Percentiles rank a stretch among this genome's conserved stretches.
These are phyloP conservation scores for Busseola fusca DNA, from an alignment of 2,888 invertebrate species.

Conservation along the genomic window DNA sequence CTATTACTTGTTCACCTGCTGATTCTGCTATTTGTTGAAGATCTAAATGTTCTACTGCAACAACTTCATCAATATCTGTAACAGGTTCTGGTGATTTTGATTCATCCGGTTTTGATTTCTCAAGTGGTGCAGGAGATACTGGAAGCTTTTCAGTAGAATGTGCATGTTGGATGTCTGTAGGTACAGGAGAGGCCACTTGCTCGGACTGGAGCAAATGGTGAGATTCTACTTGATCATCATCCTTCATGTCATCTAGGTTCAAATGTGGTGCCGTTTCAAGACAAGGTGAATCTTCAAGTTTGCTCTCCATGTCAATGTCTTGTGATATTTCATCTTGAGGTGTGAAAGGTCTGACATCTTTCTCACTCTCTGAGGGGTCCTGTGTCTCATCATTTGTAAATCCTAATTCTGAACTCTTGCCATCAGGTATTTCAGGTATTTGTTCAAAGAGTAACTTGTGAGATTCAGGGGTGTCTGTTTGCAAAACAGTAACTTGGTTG, in stretches of 20 bases:
- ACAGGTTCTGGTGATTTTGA: conserved; percentile 56
- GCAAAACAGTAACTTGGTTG: conserved; percentile 75
- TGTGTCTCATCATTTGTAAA: conserved; percentile 80
- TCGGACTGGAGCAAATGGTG: conserved; percentile 52
- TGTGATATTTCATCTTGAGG: conserved; percentile 81
- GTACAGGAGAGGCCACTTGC: conserved; percentile 54
- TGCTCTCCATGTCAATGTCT: conserved; percentile 79
- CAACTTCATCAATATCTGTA: conserved; percentile 48
- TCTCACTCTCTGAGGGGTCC: conserved; percentile 81
- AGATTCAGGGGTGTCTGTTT: conserved; percentile 87
- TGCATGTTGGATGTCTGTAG: conserved; percentile 50
- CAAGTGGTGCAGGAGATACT: conserved; percentile 53
- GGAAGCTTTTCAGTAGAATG: conserved; percentile 58
- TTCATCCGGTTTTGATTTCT: conserved; percentile 55
- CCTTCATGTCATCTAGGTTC: conserved; percentile 46
- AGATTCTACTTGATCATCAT: conserved; percentile 49
- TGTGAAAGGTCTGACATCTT: conserved; percentile 72
- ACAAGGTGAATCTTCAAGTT: conserved; percentile 74
- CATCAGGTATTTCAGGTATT: conserved; percentile 87
- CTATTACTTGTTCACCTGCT: conserved; percentile 12
- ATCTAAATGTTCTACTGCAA: conserved; percentile 38
- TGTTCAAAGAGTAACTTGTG: conserved; percentile 86
- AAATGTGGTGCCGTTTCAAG: conserved; percentile 63
- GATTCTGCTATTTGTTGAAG: conserved; percentile 11
- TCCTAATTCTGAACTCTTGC: conserved; percentile 85